Base-by-base conservation (phyloP, 1,140 invertebrate species). In the Alviniconcha marisindica region DNA sequence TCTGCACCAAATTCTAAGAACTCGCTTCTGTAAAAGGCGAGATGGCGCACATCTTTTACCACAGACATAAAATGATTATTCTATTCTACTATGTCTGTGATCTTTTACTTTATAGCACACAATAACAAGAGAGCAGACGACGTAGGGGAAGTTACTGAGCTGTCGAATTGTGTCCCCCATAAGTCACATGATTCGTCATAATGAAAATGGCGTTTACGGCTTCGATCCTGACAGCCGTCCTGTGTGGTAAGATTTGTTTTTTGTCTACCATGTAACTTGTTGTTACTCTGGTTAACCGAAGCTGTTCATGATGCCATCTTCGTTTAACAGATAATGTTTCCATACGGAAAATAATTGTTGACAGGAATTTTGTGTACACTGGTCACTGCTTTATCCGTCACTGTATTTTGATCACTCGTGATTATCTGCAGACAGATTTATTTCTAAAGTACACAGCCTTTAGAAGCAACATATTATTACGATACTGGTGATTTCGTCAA, bases 381-480 rank as follows among this genome's bases (percentile, higher is more conserved):
- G 10, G 21, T 24, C 21, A 63, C 51, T 12, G 60, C 24, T 63
- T 40, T 76, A n/a, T 24, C 2, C 10, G 42, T 76, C 73, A 76
- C 73, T 76, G 40, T 28, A 76, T 76, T 76, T 76, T 44, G 33
- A 44, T 76, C 73, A 76, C 73, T 40, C 73, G 73, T 76, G 73
- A 76, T 76, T 44, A 44, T 73, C 2, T 44, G 73, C 5, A 63
- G 28, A 63, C 10, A 31, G 24, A 24, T 63, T 63, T 14, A 48
- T 18, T n/a, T n/a, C n/a, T n/a, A n/a, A n/a, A n/a, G n/a, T n/a
- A n/a, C n/a, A n/a, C n/a, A n/a, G n/a, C n/a, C n/a, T n/a, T n/a
- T n/a, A n/a, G n/a, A n/a, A n/a, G n/a, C n/a, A n/a, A n/a, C n/a
- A n/a, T n/a, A n/a, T n/a, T n/a, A n/a, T n/a, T n/a, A n/a, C n/a